Percentiles rank a stretch among this genome's conserved stretches.
These are phyloP conservation scores for Nomada ferruginata DNA, from an alignment of 2,888 invertebrate species.

Conservation along the genomic window DNA sequence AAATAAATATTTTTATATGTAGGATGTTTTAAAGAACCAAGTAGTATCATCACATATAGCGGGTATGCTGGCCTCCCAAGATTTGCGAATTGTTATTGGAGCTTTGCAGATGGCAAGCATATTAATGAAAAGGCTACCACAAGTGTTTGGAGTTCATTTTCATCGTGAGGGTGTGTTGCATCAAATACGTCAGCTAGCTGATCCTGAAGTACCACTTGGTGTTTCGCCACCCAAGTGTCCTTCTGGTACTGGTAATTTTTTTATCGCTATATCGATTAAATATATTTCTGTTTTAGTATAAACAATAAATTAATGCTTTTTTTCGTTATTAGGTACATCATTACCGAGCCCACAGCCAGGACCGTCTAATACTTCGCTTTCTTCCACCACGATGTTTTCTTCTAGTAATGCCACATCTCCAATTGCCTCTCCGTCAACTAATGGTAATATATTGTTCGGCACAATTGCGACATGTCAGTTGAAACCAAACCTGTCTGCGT, in stretches of 20 bases:
- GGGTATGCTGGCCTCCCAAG: slow-evolving; percentile 98
- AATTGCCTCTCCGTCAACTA: slow-evolving; percentile 82
- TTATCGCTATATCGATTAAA: slow-evolving; percentile 2
- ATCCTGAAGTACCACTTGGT: slow-evolving; percentile 87
- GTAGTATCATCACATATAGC: slow-evolving; percentile 98
- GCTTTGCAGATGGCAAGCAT: slow-evolving; percentile 98
- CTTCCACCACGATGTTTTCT: slow-evolving; percentile 81
- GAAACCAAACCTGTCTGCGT: slow-evolving; percentile 81
- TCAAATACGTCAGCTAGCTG: slow-evolving; percentile 91
- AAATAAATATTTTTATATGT: slow-evolving; percentile 18
- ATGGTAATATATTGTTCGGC: slow-evolving; percentile 82
- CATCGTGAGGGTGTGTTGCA: slow-evolving; percentile 98
- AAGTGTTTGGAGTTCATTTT: slow-evolving; percentile 97
- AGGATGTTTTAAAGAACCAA: slow-evolving; percentile 88
- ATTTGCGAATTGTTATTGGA: slow-evolving; percentile 97
- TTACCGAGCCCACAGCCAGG: slow-evolving; percentile 83
- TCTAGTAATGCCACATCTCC: slow-evolving; percentile 83
- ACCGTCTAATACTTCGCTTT: slow-evolving; percentile 82
- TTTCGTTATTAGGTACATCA: slow-evolving; percentile 77
- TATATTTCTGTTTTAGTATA: too few relatives aligned
- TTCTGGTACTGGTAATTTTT: slow-evolving; percentile 81
- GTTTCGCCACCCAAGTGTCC: slow-evolving; percentile 84
- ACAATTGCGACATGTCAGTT: slow-evolving; percentile 81
- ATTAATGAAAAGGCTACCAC: slow-evolving; percentile 97
- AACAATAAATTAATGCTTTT: slow-evolving; percentile 9